Conservation (phyloP, 2,113 vertebrate species). For the Raphicerus campestris region DNA sequence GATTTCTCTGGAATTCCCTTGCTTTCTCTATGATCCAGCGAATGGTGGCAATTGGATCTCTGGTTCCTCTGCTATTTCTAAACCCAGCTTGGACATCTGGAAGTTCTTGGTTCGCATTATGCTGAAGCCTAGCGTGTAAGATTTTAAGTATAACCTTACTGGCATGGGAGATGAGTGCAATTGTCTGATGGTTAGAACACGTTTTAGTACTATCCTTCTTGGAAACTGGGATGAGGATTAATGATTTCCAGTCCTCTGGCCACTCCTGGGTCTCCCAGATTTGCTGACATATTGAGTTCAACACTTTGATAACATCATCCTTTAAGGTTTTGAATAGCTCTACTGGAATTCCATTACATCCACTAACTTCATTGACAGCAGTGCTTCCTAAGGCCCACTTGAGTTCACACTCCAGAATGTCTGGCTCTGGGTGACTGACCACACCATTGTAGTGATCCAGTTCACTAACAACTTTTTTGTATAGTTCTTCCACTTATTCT, state of each 20-base stretch:
- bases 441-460: neutral
- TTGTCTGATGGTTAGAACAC: neutral
- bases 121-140: neutral
- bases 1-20: neutral
- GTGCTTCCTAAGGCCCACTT: neutral
- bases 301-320: neutral
- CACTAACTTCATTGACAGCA: neutral
- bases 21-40: neutral
- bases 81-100: neutral
- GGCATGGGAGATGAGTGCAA: neutral
- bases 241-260: neutral
- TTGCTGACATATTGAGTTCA: neutral
- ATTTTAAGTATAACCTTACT: neutral
- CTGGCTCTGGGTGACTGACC: neutral
- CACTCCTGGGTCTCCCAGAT: neutral
- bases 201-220: neutral
- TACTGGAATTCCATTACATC: neutral
- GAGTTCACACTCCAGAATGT: neutral
- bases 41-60: neutral
- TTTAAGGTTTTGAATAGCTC: neutral
- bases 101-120: neutral
- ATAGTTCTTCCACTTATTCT: neutral
- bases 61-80: neutral
- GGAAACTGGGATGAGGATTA: neutral
- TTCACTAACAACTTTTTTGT: neutral